These are phyloP conservation scores for Neosilurus mollespiculum DNA, from an alignment of 2,797 vertebrate genomes.

Conservation along the genomic window DNA sequence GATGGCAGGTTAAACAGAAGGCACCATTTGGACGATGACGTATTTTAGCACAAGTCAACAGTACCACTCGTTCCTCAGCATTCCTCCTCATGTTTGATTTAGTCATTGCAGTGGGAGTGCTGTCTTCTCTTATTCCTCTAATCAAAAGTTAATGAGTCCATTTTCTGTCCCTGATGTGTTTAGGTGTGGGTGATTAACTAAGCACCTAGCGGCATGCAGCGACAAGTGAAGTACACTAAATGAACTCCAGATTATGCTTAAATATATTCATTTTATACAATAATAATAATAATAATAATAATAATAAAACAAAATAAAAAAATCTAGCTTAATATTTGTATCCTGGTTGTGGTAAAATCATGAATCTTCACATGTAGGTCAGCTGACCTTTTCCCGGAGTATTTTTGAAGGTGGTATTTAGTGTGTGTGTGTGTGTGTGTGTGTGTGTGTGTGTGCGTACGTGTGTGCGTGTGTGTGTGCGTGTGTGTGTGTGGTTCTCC, in stretches of 20 bases:
- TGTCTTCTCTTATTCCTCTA: not conserved
- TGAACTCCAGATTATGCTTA: not conserved
- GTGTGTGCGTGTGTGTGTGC: too few species aligned
- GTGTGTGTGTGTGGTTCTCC: not conserved
- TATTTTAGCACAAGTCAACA: constrained; percentile 15
- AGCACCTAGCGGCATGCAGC: not conserved
- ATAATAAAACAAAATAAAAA: too few species aligned
- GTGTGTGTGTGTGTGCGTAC: too few species aligned
- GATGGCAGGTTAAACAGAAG: not conserved
- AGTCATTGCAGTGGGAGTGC: not conserved
- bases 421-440: not conserved
- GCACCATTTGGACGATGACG: constrained; percentile 17
- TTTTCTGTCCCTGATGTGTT: not conserved
- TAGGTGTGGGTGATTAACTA: too few species aligned
- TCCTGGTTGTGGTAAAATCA: not conserved
- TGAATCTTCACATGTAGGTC: not conserved
- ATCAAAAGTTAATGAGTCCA: not conserved
- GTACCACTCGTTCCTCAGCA: not conserved
- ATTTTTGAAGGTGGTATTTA: not conserved
- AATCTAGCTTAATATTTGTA: not conserved
- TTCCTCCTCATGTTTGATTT: constrained; percentile 3
- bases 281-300: too few species aligned
- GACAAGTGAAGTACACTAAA: not conserved
- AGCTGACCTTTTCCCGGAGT: not conserved
- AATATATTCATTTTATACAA: not conserved